These are phyloP conservation scores for Gambusia yucatana DNA, from an alignment of 2,797 vertebrate species.

Conservation along the genomic window DNA sequence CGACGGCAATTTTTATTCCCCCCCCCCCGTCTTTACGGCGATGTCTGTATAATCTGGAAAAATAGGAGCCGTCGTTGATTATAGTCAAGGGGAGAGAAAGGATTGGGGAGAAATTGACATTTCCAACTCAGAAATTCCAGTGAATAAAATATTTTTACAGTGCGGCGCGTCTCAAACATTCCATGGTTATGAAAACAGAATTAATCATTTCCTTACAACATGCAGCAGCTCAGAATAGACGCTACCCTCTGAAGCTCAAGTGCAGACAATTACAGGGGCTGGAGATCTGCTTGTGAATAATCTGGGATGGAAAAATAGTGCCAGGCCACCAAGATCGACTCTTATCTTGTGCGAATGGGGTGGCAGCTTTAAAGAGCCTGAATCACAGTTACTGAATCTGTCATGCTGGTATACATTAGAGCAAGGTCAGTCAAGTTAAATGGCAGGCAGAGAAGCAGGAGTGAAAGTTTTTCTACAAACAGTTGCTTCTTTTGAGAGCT, in stretches of 20 bases:
- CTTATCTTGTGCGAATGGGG: conserved; percentile 44
- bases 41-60: conserved; percentile 74
- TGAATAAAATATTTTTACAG: conserved; percentile 31
- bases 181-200: conserved; percentile 59
- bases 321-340: conserved; percentile 66
- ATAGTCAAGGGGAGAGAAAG: conserved; percentile 60
- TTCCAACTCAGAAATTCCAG: conserved; percentile 56
- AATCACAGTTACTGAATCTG: not conserved
- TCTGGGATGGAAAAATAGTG: conserved; percentile 72
- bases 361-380: conserved; percentile 28
- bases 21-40: conserved; percentile 56
- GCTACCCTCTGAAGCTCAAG: conserved; percentile 64
- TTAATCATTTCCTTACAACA: conserved; percentile 66
- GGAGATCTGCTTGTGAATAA: conserved; percentile 70
- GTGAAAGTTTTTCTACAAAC: conserved; percentile 36
- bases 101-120: conserved; percentile 58
- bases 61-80: conserved; percentile 71
- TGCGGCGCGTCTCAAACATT: conserved; percentile 40
- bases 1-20: conserved; percentile 69
- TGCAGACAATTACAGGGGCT: conserved; percentile 70
- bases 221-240: conserved; percentile 68
- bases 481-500: conserved; percentile 30
- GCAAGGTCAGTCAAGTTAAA: conserved; percentile 58
- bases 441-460: conserved; percentile 37
- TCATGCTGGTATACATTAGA: conserved; percentile 44